Conservation (phyloP, 2,888 invertebrate species). For the Conistra vaccinii region DNA sequence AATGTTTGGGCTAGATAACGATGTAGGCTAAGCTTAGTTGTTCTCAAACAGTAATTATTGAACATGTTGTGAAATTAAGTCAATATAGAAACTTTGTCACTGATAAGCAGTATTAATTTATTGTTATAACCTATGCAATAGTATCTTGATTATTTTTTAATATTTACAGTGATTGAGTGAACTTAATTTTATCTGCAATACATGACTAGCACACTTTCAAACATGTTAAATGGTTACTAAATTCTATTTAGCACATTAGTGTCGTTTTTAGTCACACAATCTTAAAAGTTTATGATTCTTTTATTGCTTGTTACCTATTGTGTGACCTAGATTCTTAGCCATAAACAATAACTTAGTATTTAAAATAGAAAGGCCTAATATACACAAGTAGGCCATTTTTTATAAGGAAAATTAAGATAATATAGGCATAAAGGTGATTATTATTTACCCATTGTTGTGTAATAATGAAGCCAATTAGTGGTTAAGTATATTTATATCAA, state of each 20-base stretch:
- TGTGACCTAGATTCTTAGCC: conserved; percentile 14
- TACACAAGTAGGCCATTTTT: background rate
- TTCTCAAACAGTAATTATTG: conserved; percentile 46
- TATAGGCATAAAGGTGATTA: conserved; percentile 6
- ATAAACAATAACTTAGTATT: background rate
- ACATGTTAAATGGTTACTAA: conserved; percentile 10
- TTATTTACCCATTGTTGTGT: background rate
- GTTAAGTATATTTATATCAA: background rate
- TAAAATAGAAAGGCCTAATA: background rate
- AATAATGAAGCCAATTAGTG: conserved; percentile 5
- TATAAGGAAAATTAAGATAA: conserved; percentile 20
- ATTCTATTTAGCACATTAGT: conserved; percentile 27
- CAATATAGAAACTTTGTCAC: conserved; percentile 44
- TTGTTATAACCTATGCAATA: conserved; percentile 10
- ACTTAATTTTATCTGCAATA: conserved; percentile 19
- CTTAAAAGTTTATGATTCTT: conserved; percentile 1
- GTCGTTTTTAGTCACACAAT: conserved; percentile 1
- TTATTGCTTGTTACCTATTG: background rate
- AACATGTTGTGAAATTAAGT: conserved; percentile 51
- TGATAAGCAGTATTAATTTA: conserved; percentile 21
- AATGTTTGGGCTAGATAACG: conserved; percentile 66
- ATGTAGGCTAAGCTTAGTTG: conserved; percentile 51
- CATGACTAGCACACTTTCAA: conserved; percentile 2
- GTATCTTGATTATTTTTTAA: background rate
- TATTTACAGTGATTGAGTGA: background rate